Evolutionary conservation across 2,797 vertebrate species (phyloP), one percentile per base, ranked within the genome.

Genomic region (Staurois parvus): DNA sequence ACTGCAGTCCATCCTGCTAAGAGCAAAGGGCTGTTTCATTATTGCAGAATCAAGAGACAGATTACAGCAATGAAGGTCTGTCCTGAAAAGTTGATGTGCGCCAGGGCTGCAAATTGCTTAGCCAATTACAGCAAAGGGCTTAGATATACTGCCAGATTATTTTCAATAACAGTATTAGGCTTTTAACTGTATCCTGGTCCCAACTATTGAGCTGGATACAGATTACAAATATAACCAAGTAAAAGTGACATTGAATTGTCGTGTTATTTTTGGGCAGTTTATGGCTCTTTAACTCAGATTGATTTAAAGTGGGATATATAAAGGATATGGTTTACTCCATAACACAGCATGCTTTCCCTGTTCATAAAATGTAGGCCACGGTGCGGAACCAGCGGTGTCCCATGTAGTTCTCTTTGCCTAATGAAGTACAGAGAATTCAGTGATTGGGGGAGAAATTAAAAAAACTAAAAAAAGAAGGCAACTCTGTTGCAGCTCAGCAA

Each of bases 21-120:
- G 40, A 83, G 40, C 75, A 67, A 17, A 69, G 77, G 68, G n/a
- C 30, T 52, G 40, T 68, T 83, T 79, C 24, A 73, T 86, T 79
- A 83, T 69, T 83, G 68, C 48, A 28, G 79, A 73, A 78, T 67
- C 75, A 68, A 77, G 68, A 74, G 68, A 83, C 75, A 83, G 75
- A 79, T 86, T 66, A 79, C 32, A 42, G 74, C 56, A 68, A 68
- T 83, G 73, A 79, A 72, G 74, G 29, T 59, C 68, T 37, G 10
- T 30, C 76, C 56, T 79, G 40, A 7, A 79, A 69, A 79, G 67
- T 56, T 86, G 69, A 74, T 66, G 29, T 56, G 52, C n/a, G 59
- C 52, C 30, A 37, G 34, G 66, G 66, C 74, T 77, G 26, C 15
- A 78, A 79, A 82, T 82, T 67, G 40, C 28, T 72, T 32, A 28